These are phyloP conservation scores for Epirrhoe alternata DNA, from an alignment of 2,888 invertebrate species.

Conservation along the genomic window DNA sequence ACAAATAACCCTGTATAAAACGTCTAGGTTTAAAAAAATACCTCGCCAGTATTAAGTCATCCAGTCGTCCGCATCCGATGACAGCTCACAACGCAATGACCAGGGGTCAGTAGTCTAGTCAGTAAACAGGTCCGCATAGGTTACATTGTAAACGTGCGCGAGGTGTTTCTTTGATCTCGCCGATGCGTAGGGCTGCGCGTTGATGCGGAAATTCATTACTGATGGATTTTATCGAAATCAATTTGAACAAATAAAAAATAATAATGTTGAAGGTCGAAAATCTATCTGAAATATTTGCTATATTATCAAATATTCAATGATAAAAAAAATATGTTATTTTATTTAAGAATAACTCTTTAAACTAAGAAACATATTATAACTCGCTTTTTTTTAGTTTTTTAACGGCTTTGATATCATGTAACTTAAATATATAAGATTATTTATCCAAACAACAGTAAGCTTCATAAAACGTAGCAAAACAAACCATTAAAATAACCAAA, in stretches of 20 bases:
- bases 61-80: neutral
- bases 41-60: conserved; percentile 3
- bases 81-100: conserved; percentile 26
- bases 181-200: conserved; percentile 64
- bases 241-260: too few relatives aligned
- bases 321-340: too few relatives aligned
- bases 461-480: neutral
- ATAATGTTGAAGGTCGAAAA: neutral
- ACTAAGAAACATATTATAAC: too few relatives aligned
- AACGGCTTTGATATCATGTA: too few relatives aligned
- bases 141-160: conserved; percentile 76
- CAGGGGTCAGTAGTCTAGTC: conserved; percentile 68
- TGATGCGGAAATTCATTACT: neutral
- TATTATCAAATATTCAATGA: too few relatives aligned
- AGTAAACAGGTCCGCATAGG: conserved; percentile 67
- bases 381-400: too few relatives aligned
- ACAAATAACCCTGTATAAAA: too few relatives aligned
- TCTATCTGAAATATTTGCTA: neutral
- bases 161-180: conserved; percentile 78
- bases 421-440: neutral
- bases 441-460: neutral
- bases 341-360: too few relatives aligned
- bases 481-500: conserved; percentile 9
- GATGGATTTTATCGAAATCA: neutral
- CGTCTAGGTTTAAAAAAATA: too few relatives aligned